Evolutionary conservation across 1,140 invertebrate species (phyloP).

Genomic region (Ericerus pela): DNA sequence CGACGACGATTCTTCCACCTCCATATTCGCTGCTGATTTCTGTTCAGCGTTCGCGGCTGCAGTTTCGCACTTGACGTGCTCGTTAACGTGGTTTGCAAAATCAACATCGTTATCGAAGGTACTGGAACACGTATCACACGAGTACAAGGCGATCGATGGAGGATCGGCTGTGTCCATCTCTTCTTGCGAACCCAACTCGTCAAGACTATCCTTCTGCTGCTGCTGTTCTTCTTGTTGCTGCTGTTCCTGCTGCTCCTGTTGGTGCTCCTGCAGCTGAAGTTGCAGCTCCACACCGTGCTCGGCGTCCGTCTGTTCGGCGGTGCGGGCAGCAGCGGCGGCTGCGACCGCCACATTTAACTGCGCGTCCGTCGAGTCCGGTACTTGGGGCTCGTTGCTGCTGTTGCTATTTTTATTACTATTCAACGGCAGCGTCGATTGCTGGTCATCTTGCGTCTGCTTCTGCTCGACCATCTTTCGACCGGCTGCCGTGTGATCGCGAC

Average conservation of each 20-base stretch:
- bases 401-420: no score
- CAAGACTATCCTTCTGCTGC: no score
- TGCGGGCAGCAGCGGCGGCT: no score
- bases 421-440: neutral
- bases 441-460: conserved; percentile 1
- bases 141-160: neutral
- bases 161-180: neutral
- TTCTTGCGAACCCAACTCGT: neutral
- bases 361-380: neutral
- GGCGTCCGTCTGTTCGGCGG: neutral
- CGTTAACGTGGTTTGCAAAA: neutral
- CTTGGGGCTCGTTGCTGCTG: neutral
- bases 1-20: no score
- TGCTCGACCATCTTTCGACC: neutral
- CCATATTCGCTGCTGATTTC: no score
- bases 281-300: neutral
- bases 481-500: conserved; percentile 13
- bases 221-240: no score
- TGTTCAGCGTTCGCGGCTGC: neutral
- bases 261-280: no score
- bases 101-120: conserved; percentile 1
- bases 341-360: neutral
- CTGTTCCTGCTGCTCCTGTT: no score
- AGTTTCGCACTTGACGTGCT: neutral
- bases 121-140: neutral